Evolutionary conservation across 2,797 vertebrate species (phyloP), one percentile per base, ranked within the genome.

Genomic region (Platyrinchus mystaceus): DNA sequence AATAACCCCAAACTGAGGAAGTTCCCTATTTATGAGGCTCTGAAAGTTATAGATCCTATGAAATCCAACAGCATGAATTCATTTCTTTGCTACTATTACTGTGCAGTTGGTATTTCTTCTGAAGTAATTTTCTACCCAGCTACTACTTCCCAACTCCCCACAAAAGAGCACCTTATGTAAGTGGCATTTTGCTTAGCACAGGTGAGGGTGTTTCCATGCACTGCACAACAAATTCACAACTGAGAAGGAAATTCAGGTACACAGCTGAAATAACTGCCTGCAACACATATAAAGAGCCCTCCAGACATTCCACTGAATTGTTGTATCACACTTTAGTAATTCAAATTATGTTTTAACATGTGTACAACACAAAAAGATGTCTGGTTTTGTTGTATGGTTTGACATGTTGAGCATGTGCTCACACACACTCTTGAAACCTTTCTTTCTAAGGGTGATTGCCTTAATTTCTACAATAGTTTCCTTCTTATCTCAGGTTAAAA

Each of bases 381-480:
- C 34, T 27, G 62, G 17, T 0, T 53, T 30, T 32, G 55, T 13
- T 26, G 0, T 1, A 4, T 4, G 37, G 46, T n/a, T 36, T n/a
- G 53, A 20, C 63, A 43, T 3, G 7, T 3, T 55, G 15, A 78
- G 30, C 16, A 3, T 3, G n/a, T 13, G n/a, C 55, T 49, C 16
- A 0, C 21, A 7, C 4, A 12, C 9, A 0, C 2, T 10, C n/a
- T 0, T 5, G 37, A 44, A 90, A 15, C 13, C 21, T 39, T 17
- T 22, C 19, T 39, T 21, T 32, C 7, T 3, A 36, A 32, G 37
- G 66, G 9, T 4, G 3, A 16, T 79, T 63, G 53, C 21, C 67
- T 36, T 12, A 3, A 14, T 56, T 92, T 46, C 52, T 34, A 12
- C 30, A 27, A 7, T 1, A 27, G 4, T 32, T 53, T 30, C 17